phyloP scores from a whole-genome alignment of 2,113 vertebrate genomes.

The Tretioscincus oriximinensis region DNA sequence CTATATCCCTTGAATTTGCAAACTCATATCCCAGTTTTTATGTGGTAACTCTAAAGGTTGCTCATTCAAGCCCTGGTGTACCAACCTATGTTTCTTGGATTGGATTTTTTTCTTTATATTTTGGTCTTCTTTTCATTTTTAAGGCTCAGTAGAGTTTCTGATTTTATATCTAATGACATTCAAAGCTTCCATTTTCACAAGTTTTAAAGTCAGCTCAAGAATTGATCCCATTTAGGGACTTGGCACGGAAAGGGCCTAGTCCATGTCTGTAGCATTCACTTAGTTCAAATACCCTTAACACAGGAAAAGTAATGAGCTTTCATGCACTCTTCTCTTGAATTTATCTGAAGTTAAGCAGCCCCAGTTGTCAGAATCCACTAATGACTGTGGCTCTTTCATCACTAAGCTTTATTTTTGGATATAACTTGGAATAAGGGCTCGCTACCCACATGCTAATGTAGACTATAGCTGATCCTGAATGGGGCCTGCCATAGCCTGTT shows the following conservation, averaged over 20 bases:
- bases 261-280: neutral
- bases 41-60: neutral
- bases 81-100: conserved; percentile 19
- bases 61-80: conserved; percentile 27
- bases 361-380: too few relatives aligned
- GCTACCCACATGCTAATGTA: too few relatives aligned
- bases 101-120: conserved; percentile 46
- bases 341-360: neutral
- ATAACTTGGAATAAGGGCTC: too few relatives aligned
- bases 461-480: too few relatives aligned
- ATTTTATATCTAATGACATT: neutral
- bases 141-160: neutral
- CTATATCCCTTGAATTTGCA: too few relatives aligned
- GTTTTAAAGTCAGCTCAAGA: neutral
- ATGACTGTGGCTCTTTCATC: too few relatives aligned
- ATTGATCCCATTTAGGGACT: neutral
- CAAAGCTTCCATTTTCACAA: neutral
- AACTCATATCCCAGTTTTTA: too few relatives aligned
- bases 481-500: too few relatives aligned
- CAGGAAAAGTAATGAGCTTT: neutral
- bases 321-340: neutral
- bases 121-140: conserved; percentile 43
- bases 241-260: too few relatives aligned
- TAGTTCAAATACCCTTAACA: neutral
- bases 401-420: too few relatives aligned